Percentiles rank a stretch among this genome's conserved stretches.
phyloP scores from a whole-genome alignment of 1,140 invertebrate genomes.

The Calycopis cecrops region DNA sequence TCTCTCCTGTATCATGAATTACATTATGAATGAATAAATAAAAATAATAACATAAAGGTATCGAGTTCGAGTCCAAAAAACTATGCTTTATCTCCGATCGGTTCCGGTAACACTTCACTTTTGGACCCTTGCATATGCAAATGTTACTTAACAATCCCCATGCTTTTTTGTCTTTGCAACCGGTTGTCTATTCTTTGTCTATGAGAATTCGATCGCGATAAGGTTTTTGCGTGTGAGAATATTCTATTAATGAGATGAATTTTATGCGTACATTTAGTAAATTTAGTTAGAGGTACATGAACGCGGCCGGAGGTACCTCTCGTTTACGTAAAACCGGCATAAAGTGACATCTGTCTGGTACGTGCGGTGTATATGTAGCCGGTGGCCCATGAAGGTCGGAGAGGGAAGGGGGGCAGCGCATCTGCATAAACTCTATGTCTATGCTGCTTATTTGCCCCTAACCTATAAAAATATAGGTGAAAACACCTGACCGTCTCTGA shows the following conservation, averaged over 20 bases:
- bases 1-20: too few species aligned
- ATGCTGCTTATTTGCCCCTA: too few species aligned
- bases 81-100: background rate
- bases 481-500: too few species aligned
- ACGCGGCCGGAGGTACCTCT: too few species aligned
- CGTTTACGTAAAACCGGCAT: too few species aligned
- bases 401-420: too few species aligned
- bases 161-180: conserved; percentile 1
- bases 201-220: conserved; percentile 21
- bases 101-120: conserved; percentile 7
- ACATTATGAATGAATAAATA: too few species aligned
- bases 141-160: background rate
- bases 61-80: conserved; percentile 2
- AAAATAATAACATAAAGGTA: background rate
- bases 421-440: too few species aligned
- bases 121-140: conserved; percentile 2
- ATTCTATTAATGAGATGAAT: conserved; percentile 4
- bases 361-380: too few species aligned
- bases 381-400: too few species aligned
- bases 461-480: too few species aligned
- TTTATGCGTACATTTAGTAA: background rate
- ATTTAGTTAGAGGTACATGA: background rate
- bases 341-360: too few species aligned
- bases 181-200: conserved; percentile 14
- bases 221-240: conserved; percentile 21